phyloP scores from a whole-genome alignment of 2,113 vertebrate genomes.

The Ellobius talpinus region DNA sequence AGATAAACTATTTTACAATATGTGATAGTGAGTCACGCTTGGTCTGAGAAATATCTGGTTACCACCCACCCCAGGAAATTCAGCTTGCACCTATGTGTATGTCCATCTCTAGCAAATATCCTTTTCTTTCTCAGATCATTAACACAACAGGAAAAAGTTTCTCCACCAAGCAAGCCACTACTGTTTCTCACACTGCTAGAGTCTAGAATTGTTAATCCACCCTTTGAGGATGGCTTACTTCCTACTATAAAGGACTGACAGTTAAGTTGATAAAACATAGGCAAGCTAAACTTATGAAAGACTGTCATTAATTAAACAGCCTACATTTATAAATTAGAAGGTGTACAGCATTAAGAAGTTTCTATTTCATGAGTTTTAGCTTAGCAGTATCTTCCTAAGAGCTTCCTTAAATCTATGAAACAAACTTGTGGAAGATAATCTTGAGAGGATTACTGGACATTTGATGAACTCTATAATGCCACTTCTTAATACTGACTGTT shows the following conservation, averaged over 20 bases:
- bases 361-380: not conserved
- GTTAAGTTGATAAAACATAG: not conserved
- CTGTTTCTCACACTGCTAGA: not conserved
- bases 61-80: not conserved
- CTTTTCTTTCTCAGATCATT: slow-evolving; percentile 28
- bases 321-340: not conserved
- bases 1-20: not conserved
- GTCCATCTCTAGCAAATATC: not conserved
- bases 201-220: slow-evolving; percentile 43
- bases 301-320: not conserved
- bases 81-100: not conserved
- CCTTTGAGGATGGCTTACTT: not conserved
- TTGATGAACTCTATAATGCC: not conserved
- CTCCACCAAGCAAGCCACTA: not conserved
- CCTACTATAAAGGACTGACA: not conserved
- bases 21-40: not conserved
- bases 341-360: not conserved
- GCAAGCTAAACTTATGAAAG: not conserved
- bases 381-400: not conserved
- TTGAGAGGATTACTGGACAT: not conserved
- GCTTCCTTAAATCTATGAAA: not conserved
- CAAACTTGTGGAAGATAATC: not conserved
- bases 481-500: not conserved
- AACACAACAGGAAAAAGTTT: not conserved
- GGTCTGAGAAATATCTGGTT: not conserved